Base-by-base conservation (phyloP, 1,140 invertebrate genomes). In the Formica selysi region DNA sequence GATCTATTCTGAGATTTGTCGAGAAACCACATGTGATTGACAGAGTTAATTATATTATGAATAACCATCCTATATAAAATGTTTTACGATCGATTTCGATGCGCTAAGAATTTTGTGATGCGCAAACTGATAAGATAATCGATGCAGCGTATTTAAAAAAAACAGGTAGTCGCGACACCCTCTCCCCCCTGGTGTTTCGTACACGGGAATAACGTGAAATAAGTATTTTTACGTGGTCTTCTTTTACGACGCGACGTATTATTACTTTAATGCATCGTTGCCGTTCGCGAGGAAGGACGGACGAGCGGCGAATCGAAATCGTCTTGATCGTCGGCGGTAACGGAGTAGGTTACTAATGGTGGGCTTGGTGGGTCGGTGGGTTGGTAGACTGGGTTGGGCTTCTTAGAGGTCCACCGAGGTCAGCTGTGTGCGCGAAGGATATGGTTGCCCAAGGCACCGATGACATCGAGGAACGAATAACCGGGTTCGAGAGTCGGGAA, bases 401-500 rank as follows among this genome's bases (percentile, higher is more conserved):
- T 93, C 92, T 91, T 92, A 90, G 92, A 92, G 94, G 94, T 95
- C 93, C 92, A 93, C 91, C 87, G 94, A 94, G 94, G 94, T 95
- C 93, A 95, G 91, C 88, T 71, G 87, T 91, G 84, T 88, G 68
- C 89, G 78, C 91, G 92, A 91, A 91, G 93, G 92, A 93, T 93
- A 93, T 92, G 92, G 90, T 93, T 90, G 94, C 94, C 93, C 87
- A 89, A 91, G 94, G 94, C 94, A 92, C 88, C 93, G 91, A 92
- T 93, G 94, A 95, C 94, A 95, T 95, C 94, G 92, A 94, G 91
- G 90, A 94, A 92, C 94, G 91, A 94, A 94, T 93, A 93, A 94
- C 91, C 90, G 68, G 84, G 59, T 64, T 83, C 83, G 86, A 85
- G 87, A 86, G 38, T 57, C 62, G 64, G 44, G 67, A 83, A 8